Evolutionary conservation across 2,113 vertebrate genomes (phyloP).

Genomic region (Numenius arquata): DNA sequence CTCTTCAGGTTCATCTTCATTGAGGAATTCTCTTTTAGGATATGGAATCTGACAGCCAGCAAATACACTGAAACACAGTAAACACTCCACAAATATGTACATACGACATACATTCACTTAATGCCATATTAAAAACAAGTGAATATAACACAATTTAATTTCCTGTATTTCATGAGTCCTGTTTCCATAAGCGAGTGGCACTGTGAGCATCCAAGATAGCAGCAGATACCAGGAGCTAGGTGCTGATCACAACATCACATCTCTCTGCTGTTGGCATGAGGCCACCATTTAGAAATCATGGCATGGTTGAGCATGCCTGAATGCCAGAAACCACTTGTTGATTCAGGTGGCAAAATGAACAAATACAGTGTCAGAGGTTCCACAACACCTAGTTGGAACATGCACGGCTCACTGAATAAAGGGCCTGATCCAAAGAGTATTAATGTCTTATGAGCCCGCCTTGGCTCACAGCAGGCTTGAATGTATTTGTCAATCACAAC

Average conservation of each 20-base stretch:
- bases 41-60: slow-evolving; percentile 99
- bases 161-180: background rate
- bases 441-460: background rate
- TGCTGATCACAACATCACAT: background rate
- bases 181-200: background rate
- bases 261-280: background rate
- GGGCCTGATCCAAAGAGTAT: background rate
- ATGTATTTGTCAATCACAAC: background rate
- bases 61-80: slow-evolving; percentile 85
- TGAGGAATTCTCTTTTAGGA: slow-evolving; percentile 97
- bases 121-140: background rate
- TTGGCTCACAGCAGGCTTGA: background rate
- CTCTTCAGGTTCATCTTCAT: slow-evolving; percentile 97
- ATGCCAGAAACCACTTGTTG: slow-evolving; percentile 20
- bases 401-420: background rate
- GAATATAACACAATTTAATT: background rate
- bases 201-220: background rate
- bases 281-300: background rate
- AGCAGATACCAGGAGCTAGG: background rate
- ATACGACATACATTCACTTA: background rate
- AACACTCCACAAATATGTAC: background rate
- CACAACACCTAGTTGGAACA: background rate
- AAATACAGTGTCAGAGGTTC: background rate
- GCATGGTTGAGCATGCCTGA: background rate
- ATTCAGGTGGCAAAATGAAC: slow-evolving; percentile 23